Percentiles rank a stretch among this genome's conserved stretches.
These are phyloP conservation scores for Neotoxoptera formosana DNA, from an alignment of 1,140 invertebrate genomes.

Conservation along the genomic window DNA sequence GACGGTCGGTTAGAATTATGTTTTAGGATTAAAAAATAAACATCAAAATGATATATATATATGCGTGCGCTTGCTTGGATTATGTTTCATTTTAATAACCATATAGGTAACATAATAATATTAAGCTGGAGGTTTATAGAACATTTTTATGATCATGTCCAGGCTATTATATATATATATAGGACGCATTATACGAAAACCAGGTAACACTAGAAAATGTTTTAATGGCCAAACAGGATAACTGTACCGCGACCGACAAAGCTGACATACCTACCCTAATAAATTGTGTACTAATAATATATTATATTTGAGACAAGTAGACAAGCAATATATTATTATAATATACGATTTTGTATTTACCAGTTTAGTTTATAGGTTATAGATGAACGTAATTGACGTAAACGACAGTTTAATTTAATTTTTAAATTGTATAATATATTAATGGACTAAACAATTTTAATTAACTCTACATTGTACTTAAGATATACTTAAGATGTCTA, in stretches of 20 bases:
- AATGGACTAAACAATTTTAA: neutral
- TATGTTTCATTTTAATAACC: neutral
- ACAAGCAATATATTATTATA: neutral
- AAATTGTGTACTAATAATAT: slow-evolving; percentile 22
- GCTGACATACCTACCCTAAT: slow-evolving; percentile 26
- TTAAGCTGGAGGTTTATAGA: neutral
- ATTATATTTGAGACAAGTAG: slow-evolving; percentile 16
- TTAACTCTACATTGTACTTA: no score
- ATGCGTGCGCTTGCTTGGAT: neutral
- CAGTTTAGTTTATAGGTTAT: neutral
- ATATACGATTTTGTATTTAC: neutral
- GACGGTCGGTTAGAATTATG: neutral
- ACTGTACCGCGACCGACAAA: neutral
- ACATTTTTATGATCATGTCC: neutral
- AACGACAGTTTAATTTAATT: neutral
- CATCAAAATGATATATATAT: neutral
- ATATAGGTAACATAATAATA: neutral
- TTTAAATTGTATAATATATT: neutral
- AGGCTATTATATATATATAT: neutral
- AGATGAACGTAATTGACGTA: neutral
- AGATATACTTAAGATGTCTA: no score
- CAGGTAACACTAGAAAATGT: slow-evolving; percentile 18
- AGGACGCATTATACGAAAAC: neutral
- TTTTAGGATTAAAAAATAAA: neutral
- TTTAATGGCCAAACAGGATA: slow-evolving; percentile 16